Evolutionary conservation across 2,113 vertebrate genomes (phyloP).

Genomic region (Onychostoma macrolepis): DNA sequence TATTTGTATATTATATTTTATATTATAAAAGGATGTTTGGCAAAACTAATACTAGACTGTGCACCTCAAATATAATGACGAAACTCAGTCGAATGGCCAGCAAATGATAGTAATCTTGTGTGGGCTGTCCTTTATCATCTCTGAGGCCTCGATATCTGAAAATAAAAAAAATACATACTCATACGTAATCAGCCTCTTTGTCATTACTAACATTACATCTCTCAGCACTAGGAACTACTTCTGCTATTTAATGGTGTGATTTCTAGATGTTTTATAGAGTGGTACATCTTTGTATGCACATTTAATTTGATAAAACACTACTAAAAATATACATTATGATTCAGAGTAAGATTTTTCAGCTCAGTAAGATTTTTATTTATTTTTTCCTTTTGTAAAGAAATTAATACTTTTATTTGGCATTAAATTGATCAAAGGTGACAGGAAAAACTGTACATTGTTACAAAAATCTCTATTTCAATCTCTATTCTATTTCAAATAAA

Average conservation of each 20-base stretch:
- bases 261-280: background rate
- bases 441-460: background rate
- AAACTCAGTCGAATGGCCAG: conserved; percentile 79
- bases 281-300: background rate
- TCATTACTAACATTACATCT: background rate
- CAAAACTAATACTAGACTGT: background rate
- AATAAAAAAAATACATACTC: background rate
- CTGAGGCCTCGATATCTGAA: conserved; percentile 76
- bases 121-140: conserved; percentile 70
- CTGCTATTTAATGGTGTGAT: background rate
- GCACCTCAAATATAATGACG: conserved; percentile 80
- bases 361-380: background rate
- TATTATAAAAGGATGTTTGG: background rate
- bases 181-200: background rate
- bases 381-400: too few relatives aligned
- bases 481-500: too few relatives aligned
- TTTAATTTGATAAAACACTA: too few relatives aligned
- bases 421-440: background rate
- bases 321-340: background rate
- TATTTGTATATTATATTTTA: background rate
- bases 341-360: background rate
- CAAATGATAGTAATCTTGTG: conserved; percentile 79
- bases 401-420: background rate
- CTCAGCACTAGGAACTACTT: too few relatives aligned
- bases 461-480: background rate